Evolutionary conservation across 2,888 invertebrate species (phyloP).

Genomic region (Epistrophe eligans): DNA sequence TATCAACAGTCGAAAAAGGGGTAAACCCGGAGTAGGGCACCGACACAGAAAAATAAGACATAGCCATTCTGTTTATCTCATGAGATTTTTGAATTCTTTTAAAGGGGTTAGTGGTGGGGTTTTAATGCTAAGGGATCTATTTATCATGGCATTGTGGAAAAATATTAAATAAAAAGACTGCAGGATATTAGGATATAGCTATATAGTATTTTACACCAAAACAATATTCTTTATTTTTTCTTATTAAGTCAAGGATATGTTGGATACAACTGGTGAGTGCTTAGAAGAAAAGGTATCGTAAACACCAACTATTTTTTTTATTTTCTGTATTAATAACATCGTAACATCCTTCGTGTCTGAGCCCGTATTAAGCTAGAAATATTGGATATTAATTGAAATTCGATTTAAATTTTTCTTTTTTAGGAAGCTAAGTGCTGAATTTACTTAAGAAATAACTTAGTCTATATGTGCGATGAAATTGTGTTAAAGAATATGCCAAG

Average conservation of each 20-base stretch:
- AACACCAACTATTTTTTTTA: too few species aligned
- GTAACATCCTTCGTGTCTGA: too few species aligned
- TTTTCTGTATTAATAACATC: too few species aligned
- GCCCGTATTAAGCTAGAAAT: too few species aligned
- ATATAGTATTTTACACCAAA: conserved; percentile 42
- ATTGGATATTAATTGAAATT: too few species aligned
- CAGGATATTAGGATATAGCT: conserved; percentile 56
- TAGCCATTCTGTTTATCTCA: conserved; percentile 30
- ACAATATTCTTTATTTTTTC: conserved; percentile 4
- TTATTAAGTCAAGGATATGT: not conserved
- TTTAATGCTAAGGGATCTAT: conserved; percentile 22
- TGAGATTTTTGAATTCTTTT: conserved; percentile 6
- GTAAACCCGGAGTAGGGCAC: not conserved
- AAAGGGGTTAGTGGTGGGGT: not conserved
- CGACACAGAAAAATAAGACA: conserved; percentile 3
- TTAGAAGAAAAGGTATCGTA: not conserved
- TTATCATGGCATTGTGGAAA: conserved; percentile 20
- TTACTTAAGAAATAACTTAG: too few species aligned
- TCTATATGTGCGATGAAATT: too few species aligned
- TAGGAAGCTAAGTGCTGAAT: too few species aligned
- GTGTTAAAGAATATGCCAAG: too few species aligned
- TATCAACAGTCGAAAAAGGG: conserved; percentile 4
- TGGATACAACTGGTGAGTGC: not conserved
- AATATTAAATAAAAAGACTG: conserved; percentile 44
- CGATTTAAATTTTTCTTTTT: too few species aligned